Evolutionary conservation across 2,888 invertebrate genomes (phyloP).

Genomic region (Acronicta aceris): DNA sequence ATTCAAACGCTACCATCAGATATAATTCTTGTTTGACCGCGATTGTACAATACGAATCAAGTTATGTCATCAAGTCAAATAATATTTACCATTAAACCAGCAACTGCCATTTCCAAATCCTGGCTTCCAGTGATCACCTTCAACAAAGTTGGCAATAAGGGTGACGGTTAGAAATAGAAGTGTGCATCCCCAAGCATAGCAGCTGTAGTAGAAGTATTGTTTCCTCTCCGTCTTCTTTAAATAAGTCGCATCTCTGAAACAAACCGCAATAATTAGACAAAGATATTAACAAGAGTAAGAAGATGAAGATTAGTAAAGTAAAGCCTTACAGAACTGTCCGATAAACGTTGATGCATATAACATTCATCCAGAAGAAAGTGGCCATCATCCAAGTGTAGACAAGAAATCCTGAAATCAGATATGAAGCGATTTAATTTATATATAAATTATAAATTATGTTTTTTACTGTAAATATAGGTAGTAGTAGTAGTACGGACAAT

Average conservation of each 20-base stretch:
- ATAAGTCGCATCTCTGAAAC: slow-evolving; percentile 75
- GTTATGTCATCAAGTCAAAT: no score
- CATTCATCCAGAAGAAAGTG: slow-evolving; percentile 93
- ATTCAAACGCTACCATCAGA: no score
- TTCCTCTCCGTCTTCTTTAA: slow-evolving; percentile 83
- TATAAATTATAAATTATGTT: no score
- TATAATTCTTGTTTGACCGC: no score
- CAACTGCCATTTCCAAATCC: slow-evolving; percentile 89
- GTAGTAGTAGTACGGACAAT: no score
- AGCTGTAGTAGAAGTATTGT: slow-evolving; percentile 88
- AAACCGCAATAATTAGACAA: background rate
- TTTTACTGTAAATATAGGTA: no score
- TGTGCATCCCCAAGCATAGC: slow-evolving; percentile 90
- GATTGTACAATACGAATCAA: no score
- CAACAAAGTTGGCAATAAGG: slow-evolving; percentile 86
- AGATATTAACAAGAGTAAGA: background rate
- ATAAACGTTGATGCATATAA: slow-evolving; percentile 92
- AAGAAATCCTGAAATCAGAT: slow-evolving; percentile 82
- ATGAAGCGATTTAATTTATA: background rate
- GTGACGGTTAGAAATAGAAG: slow-evolving; percentile 84
- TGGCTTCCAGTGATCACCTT: slow-evolving; percentile 88
- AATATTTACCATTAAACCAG: slow-evolving; percentile 90
- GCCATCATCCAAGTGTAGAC: slow-evolving; percentile 91
- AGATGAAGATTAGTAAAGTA: background rate
- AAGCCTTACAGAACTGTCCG: slow-evolving; percentile 90